These are phyloP conservation scores for Mimumesa dahlbomi DNA, from an alignment of 2,888 invertebrate species.

Conservation along the genomic window DNA sequence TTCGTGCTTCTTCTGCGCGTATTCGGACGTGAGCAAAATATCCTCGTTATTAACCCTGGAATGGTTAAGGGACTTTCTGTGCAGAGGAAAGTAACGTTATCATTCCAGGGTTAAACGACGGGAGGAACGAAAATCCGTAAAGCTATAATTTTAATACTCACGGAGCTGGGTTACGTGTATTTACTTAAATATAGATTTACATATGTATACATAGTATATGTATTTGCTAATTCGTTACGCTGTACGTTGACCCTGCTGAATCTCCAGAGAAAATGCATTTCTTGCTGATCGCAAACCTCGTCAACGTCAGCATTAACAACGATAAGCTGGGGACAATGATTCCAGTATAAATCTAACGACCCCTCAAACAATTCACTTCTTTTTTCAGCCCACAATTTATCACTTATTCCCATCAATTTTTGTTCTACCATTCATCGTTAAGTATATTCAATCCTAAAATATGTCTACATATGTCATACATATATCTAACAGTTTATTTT, in stretches of 20 bases:
- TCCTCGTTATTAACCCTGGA: slow-evolving; percentile 1
- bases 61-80: background rate
- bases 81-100: background rate
- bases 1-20: slow-evolving; percentile 39
- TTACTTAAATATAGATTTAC: too few species aligned
- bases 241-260: slow-evolving; percentile 6
- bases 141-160: background rate
- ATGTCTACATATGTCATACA: too few species aligned
- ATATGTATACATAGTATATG: too few species aligned
- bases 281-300: slow-evolving; percentile 27
- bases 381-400: background rate
- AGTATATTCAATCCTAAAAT: too few species aligned
- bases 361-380: background rate
- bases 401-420: background rate
- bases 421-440: slow-evolving; percentile 15
- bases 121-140: background rate
- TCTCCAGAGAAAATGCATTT: slow-evolving; percentile 3
- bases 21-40: slow-evolving; percentile 56
- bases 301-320: slow-evolving; percentile 5
- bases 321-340: background rate
- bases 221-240: background rate
- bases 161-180: too few species aligned
- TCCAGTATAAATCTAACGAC: slow-evolving; percentile 7
- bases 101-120: too few species aligned
- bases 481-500: too few species aligned